Evolutionary conservation across 1,140 invertebrate species (phyloP).

Genomic region (Episyrphus balteatus): DNA sequence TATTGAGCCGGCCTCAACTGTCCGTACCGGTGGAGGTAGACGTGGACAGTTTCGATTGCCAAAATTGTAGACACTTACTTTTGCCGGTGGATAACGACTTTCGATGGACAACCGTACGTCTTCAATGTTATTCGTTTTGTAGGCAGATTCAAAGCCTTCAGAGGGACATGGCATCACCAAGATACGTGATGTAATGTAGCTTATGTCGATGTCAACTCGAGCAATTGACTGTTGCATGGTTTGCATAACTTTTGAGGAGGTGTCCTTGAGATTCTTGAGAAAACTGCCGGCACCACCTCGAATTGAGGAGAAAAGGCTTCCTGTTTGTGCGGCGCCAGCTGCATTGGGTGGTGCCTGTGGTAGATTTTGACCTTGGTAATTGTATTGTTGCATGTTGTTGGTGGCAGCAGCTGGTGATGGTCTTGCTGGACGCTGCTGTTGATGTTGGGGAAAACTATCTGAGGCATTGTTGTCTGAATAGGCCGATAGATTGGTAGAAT

Average conservation of each 20-base stretch:
- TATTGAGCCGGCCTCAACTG: constrained; percentile 56
- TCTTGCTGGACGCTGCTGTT: constrained; percentile 8
- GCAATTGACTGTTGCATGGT: constrained; percentile 88
- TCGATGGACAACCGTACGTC: constrained; percentile 70
- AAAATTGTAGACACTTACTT: constrained; percentile 74
- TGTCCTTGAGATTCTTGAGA: constrained; percentile 90
- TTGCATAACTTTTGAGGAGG: constrained; percentile 92
- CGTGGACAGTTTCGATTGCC: constrained; percentile 44
- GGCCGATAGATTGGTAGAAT: constrained; percentile 5
- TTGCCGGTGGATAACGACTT: constrained; percentile 57
- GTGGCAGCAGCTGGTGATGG: not conserved
- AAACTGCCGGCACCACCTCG: constrained; percentile 75
- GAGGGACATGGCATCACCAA: constrained; percentile 89
- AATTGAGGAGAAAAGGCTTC: constrained; percentile 68
- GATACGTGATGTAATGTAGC: constrained; percentile 79
- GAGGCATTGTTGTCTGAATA: too few relatives aligned
- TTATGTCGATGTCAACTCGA: constrained; percentile 77
- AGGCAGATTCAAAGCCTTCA: constrained; percentile 86
- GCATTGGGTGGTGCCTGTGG: constrained; percentile 6
- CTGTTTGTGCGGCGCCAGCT: constrained; percentile 12
- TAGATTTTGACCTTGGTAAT: not conserved
- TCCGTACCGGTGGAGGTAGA: constrained; percentile 45
- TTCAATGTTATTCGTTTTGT: constrained; percentile 86
- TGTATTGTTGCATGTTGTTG: too few relatives aligned
- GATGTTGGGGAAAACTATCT: not conserved